These are phyloP conservation scores for Chironomus tentans DNA, from an alignment of 2,888 invertebrate genomes.

Conservation along the genomic window DNA sequence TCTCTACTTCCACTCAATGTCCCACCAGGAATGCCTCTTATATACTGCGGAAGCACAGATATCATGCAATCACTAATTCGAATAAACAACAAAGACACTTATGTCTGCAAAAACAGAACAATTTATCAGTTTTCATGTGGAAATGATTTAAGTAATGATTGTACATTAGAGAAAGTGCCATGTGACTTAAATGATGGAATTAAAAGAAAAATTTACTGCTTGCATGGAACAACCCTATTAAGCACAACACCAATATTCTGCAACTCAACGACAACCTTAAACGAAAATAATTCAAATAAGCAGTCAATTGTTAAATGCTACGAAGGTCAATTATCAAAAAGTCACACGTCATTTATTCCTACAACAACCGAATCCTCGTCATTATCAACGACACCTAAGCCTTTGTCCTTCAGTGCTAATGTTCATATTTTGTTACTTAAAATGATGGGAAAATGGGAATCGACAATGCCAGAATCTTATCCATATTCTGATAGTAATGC, in stretches of 20 bases:
- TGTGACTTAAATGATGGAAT: not conserved
- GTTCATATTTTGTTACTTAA: not conserved
- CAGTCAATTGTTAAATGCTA: not conserved
- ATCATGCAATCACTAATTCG: not conserved
- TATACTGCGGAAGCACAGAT: not conserved
- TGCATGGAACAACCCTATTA: not conserved
- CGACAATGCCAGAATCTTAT: not conserved
- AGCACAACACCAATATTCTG: not conserved
- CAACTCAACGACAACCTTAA: not conserved
- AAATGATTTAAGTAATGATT: no score
- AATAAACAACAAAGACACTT: not conserved
- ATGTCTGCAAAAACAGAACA: not conserved
- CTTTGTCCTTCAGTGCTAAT: not conserved
- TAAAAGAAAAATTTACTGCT: not conserved
- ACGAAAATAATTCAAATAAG: not conserved
- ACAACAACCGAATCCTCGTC: not conserved
- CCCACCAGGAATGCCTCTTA: not conserved
- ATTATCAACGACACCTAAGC: not conserved
- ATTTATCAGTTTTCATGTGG: not conserved
- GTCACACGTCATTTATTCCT: not conserved
- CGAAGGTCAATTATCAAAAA: not conserved
- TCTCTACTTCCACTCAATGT: slow-evolving; percentile 6
- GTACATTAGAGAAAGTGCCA: not conserved
- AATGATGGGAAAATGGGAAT: not conserved
- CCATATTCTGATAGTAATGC: not conserved